Conservation (phyloP, 2,888 invertebrate species). For the Adineta ricciae region DNA sequence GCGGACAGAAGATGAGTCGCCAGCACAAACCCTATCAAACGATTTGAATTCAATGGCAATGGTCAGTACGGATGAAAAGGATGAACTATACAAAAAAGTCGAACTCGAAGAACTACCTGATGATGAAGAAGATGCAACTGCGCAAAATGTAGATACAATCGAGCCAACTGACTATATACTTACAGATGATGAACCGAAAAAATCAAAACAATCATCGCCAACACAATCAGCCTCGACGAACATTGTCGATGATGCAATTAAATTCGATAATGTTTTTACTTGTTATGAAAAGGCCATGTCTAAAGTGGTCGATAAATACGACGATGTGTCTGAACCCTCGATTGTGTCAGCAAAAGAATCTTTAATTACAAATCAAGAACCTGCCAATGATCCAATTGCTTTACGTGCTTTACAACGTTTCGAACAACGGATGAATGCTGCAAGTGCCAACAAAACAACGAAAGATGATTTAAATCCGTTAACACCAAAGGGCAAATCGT, state of each 20-base stretch:
- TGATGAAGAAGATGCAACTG: neutral
- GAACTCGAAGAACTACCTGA: neutral
- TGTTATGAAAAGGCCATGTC: neutral
- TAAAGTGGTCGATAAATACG: neutral
- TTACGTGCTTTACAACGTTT: slow-evolving; percentile 11
- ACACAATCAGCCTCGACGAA: neutral
- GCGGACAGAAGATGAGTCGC: slow-evolving; percentile 9
- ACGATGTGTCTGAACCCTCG: neutral
- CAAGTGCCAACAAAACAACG: neutral
- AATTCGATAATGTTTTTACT: slow-evolving; percentile 1
- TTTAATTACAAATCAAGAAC: neutral
- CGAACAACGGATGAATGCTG: slow-evolving; percentile 17
- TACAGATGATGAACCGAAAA: neutral
- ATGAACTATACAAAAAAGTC: neutral
- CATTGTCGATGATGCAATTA: neutral
- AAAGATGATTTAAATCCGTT: neutral
- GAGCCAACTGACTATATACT: neutral
- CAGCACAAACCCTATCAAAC: neutral
- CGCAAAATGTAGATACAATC: neutral
- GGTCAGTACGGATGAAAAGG: neutral
- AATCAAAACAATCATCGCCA: neutral
- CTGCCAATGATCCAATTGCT: neutral
- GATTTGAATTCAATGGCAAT: neutral
- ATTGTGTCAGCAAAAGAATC: neutral
- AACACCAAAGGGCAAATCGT: neutral